These are phyloP conservation scores for Lumbricus terrestris DNA, from an alignment of 2,888 invertebrate species.

Conservation along the genomic window DNA sequence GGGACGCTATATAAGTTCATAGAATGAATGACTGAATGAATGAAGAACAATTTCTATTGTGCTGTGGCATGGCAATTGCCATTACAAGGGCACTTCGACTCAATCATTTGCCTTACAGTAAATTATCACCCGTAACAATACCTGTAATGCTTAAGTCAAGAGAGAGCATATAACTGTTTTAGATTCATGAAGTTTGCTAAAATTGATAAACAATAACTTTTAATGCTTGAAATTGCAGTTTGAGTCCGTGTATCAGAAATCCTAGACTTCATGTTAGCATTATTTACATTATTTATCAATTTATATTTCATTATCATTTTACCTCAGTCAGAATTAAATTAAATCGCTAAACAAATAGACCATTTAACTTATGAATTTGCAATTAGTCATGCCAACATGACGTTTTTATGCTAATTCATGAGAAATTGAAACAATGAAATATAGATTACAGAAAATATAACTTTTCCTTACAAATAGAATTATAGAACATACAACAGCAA, in stretches of 20 bases:
- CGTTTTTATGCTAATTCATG: background rate
- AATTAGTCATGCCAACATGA: background rate
- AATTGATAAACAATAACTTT: background rate
- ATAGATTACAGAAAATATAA: too few relatives aligned
- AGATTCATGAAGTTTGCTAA: background rate
- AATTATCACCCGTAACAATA: background rate
- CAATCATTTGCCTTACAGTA: background rate
- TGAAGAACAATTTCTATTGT: too few relatives aligned
- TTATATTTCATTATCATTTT: background rate
- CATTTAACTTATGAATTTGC: background rate
- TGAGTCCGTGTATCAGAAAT: too few relatives aligned
- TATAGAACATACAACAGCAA: background rate
- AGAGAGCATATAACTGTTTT: background rate
- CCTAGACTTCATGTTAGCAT: background rate
- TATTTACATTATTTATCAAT: background rate
- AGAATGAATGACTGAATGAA: too few relatives aligned
- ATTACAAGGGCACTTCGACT: too few relatives aligned
- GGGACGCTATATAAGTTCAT: too few relatives aligned
- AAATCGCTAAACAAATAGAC: background rate
- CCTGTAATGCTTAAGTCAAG: too few relatives aligned
- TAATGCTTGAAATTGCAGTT: background rate
- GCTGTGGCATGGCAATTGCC: too few relatives aligned
- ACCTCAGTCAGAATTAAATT: background rate
- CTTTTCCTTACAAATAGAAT: background rate
- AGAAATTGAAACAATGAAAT: too few relatives aligned